Evolutionary conservation across 2,113 vertebrate species (phyloP), one percentile per base, ranked within the genome.

Genomic region (Antennarius striatus): DNA sequence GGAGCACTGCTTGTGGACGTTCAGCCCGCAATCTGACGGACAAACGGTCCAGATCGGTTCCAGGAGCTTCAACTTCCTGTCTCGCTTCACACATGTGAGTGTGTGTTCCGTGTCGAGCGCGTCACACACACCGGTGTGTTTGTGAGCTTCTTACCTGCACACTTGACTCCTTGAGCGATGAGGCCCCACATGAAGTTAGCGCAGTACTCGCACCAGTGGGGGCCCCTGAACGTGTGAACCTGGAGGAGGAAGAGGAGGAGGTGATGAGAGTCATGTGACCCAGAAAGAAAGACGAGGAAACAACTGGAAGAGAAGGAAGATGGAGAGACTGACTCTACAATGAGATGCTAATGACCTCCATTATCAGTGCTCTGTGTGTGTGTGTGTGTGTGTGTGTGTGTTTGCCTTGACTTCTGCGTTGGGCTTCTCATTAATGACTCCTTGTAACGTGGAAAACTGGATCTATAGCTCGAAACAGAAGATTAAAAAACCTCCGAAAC

Each of bases 151-250:
- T 77, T 93, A 98, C 97, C 96, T 96, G 96, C 95, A 91, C 96
- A 98, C 88, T 98, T 98, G 75, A 99, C 96, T 89, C 97, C 97
- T 93, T 99, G 97, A 94, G 96, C 97, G 71, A 99, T 98, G 75
- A 99, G 95, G 62, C 97, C 97, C 97, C 97, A 99, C 97, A 99
- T 99, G 84, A 99, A 99, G 90, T 99, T 99, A 90, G 97, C 96
- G 71, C 97, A 99, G 91, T 98, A 98, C 68, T 99, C 97, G 88
- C 98, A 99, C 98, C 98, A 99, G 81, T 99, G 98, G 36, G 98
- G 98, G 17, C 98, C 97, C 84, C 97, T 91, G 92, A 99, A 99
- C 0, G 96, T 99, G 78, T 99, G 97, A 81, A 98, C 96, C 97
- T 99, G 83, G 49, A 47, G 56, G 12, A 65, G 61, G 29, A 5